A percentile compares a stretch with the other conserved stretches of the same genome.
These are phyloP conservation scores for Aethes cnicana DNA, from an alignment of 2,888 invertebrate genomes.

Conservation along the genomic window DNA sequence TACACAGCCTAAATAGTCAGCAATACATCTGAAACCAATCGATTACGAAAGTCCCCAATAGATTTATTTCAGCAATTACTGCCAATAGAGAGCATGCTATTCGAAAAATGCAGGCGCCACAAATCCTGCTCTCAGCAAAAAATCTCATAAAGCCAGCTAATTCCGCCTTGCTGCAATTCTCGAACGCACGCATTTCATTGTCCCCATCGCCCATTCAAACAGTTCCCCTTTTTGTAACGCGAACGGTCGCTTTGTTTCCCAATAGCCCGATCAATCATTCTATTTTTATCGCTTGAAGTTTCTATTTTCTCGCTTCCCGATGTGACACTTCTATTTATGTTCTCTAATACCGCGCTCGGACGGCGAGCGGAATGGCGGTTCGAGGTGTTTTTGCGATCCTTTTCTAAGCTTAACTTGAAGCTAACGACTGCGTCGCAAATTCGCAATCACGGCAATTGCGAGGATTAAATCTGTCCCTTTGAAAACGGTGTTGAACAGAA, in stretches of 20 bases:
- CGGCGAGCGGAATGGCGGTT: neutral
- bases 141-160: conserved; percentile 10
- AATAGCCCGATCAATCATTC: conserved; percentile 27
- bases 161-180: conserved; percentile 11
- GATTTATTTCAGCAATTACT: too few species aligned
- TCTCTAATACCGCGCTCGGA: neutral
- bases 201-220: conserved; percentile 6
- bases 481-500: too few species aligned
- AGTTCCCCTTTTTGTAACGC: conserved; percentile 17
- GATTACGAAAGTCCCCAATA: too few species aligned
- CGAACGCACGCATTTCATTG: conserved; percentile 16
- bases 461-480: too few species aligned
- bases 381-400: neutral
- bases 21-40: too few species aligned
- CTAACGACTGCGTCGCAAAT: too few species aligned
- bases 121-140: conserved; percentile 1
- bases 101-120: neutral
- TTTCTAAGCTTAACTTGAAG: too few species aligned
- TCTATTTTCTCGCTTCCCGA: conserved; percentile 2
- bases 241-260: conserved; percentile 7
- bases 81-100: neutral
- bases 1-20: too few species aligned
- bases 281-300: conserved; percentile 15
- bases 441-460: too few species aligned
- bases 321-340: conserved; percentile 3